Evolutionary conservation across 2,888 invertebrate species (phyloP).

Genomic region (Capitulum mitella): DNA sequence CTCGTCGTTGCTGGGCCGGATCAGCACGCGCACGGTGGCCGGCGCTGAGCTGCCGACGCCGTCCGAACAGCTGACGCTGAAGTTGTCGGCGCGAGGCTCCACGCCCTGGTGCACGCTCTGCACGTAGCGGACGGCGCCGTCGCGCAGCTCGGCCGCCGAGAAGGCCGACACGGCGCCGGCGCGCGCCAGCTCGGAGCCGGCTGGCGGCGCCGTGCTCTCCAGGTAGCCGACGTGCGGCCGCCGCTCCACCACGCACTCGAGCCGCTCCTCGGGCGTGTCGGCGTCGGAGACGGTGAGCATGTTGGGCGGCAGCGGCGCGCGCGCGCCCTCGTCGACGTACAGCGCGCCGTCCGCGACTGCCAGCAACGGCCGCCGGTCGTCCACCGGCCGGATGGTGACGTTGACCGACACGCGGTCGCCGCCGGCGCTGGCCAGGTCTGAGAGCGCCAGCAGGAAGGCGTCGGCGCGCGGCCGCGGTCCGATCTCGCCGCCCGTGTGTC

Average conservation of each 20-base stretch:
- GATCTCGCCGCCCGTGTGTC: constrained; percentile 42
- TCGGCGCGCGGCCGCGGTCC: constrained; percentile 39
- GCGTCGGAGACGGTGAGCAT: constrained; percentile 35
- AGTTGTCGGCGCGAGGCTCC: constrained; percentile 42
- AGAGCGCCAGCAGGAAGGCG: constrained; percentile 40
- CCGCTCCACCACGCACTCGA: constrained; percentile 41
- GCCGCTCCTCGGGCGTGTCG: constrained; percentile 41
- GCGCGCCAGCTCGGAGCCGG: constrained; percentile 39
- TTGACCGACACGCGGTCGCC: constrained; percentile 39
- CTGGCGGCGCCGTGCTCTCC: constrained; percentile 42
- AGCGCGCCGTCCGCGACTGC: constrained; percentile 36
- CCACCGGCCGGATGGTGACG: constrained; percentile 41
- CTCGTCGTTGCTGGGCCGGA: constrained; percentile 44
- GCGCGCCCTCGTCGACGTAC: constrained; percentile 41
- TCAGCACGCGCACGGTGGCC: constrained; percentile 39
- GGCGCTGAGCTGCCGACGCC: constrained; percentile 42
- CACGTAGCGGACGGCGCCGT: constrained; percentile 42
- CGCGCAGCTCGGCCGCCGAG: constrained; percentile 40
- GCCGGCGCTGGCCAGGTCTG: constrained; percentile 40
- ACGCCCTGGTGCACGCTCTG: constrained; percentile 44
- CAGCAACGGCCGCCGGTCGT: constrained; percentile 41
- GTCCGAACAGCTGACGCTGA: constrained; percentile 43
- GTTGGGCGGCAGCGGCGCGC: constrained; percentile 38
- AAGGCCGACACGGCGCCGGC: constrained; percentile 36
- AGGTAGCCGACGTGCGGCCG: constrained; percentile 43